Percentiles rank a stretch among this genome's conserved stretches.
Conservation (phyloP, 1,140 invertebrate genomes). For the Cardiocondyla obscurior region DNA sequence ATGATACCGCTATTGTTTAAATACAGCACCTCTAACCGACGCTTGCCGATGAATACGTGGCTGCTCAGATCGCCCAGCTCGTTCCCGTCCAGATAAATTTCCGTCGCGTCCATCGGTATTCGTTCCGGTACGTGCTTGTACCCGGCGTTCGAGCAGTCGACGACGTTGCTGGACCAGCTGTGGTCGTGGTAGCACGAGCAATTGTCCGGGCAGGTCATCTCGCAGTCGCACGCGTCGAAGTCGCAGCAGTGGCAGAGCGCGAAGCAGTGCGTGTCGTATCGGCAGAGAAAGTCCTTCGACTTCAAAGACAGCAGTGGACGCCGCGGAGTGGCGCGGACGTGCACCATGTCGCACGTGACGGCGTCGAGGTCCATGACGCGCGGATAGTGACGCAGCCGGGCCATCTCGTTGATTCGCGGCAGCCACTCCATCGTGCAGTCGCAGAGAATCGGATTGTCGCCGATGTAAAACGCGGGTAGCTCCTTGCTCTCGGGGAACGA, state of each 20-base stretch:
- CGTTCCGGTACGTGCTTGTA: constrained; percentile 92
- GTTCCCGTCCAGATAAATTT: constrained; percentile 96
- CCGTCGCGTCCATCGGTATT: constrained; percentile 97
- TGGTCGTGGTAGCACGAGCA: constrained; percentile 98
- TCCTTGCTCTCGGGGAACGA: constrained; percentile 87
- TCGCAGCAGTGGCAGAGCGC: constrained; percentile 97
- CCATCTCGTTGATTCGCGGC: constrained; percentile 89
- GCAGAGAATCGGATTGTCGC: constrained; percentile 92
- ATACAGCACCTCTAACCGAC: constrained; percentile 93
- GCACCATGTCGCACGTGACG: constrained; percentile 95
- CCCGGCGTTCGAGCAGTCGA: constrained; percentile 93
- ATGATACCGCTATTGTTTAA: constrained; percentile 95
- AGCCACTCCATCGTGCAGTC: constrained; percentile 95
- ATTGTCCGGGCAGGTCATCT: constrained; percentile 97
- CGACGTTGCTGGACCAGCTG: constrained; percentile 96
- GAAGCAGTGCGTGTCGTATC: constrained; percentile 96
- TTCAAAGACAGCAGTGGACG: constrained; percentile 93
- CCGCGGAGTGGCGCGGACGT: constrained; percentile 91
- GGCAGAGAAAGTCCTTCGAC: constrained; percentile 95
- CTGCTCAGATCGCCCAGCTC: constrained; percentile 93
- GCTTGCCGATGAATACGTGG: constrained; percentile 95
- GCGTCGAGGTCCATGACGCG: constrained; percentile 95
- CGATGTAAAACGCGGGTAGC: constrained; percentile 91
- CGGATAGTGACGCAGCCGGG: constrained; percentile 91
- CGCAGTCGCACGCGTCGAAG: constrained; percentile 97